phyloP scores from a whole-genome alignment of 2,797 vertebrate genomes.

The Tenualosa ilisha region DNA sequence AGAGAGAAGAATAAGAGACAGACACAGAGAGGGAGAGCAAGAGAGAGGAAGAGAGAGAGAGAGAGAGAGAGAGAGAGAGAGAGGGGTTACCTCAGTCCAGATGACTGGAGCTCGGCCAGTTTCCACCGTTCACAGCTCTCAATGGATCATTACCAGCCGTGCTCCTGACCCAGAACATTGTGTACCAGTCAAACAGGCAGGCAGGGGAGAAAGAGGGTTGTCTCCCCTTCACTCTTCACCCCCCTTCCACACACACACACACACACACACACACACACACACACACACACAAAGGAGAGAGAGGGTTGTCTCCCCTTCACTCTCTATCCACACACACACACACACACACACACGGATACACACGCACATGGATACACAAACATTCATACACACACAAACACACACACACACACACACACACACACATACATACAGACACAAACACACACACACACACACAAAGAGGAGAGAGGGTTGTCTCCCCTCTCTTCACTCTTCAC shows the following conservation, averaged over 20 bases:
- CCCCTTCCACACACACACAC: no score
- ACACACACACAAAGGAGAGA: not conserved
- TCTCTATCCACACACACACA: no score
- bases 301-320: no score
- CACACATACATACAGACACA: no score
- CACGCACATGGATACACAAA: no score
- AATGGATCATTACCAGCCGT: conserved; percentile 45
- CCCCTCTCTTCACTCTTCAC: no score
- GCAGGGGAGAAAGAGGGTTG: conserved; percentile 39
- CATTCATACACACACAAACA: no score
- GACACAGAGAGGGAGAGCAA: not conserved
- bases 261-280: not conserved
- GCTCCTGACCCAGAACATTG: conserved; percentile 69
- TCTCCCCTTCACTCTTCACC: conserved; percentile 47
- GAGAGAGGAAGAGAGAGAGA: conserved; percentile 24
- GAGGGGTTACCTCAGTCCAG: conserved; percentile 62
- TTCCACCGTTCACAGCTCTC: conserved; percentile 42
- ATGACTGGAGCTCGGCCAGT: conserved; percentile 59
- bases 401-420: no score
- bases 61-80: conserved; percentile 27
- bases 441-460: no score
- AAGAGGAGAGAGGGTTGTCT: no score
- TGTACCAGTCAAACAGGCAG: conserved; percentile 58
- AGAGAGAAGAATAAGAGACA: conserved; percentile 1
- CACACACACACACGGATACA: no score